Percentiles rank a stretch among this genome's conserved stretches.
These are phyloP conservation scores for Meteorus cinctellus DNA, from an alignment of 2,888 invertebrate genomes.

Conservation along the genomic window DNA sequence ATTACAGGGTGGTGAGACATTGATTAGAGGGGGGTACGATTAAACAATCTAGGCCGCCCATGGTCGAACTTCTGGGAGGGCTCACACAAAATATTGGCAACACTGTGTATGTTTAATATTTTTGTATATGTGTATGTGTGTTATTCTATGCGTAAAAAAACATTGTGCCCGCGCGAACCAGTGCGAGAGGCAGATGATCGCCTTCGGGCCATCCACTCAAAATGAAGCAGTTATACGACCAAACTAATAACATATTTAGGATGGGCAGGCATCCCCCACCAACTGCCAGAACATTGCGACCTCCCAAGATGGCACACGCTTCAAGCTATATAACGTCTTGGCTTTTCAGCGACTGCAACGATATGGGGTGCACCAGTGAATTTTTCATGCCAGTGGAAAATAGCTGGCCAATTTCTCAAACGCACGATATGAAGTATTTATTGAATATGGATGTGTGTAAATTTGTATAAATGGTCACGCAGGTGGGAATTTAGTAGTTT, in stretches of 20 bases:
- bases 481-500: background rate
- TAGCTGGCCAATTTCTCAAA: background rate
- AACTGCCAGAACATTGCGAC: constrained; percentile 65
- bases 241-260: constrained; percentile 74
- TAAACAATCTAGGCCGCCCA: constrained; percentile 73
- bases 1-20: constrained; percentile 68
- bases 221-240: constrained; percentile 74
- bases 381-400: background rate
- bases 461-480: background rate
- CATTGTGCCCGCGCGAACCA: constrained; percentile 34
- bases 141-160: constrained; percentile 50
- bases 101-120: constrained; percentile 40
- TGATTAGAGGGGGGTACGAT: constrained; percentile 70
- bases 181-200: constrained; percentile 66
- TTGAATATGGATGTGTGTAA: background rate
- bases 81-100: constrained; percentile 43
- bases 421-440: background rate
- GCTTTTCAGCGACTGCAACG: constrained; percentile 32
- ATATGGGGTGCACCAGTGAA: constrained; percentile 24
- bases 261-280: constrained; percentile 61
- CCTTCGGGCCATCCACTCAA: constrained; percentile 71
- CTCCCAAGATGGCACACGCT: constrained; percentile 73
- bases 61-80: constrained; percentile 72
- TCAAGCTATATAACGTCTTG: constrained; percentile 19
- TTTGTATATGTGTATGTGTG: constrained; percentile 34